These are phyloP conservation scores for Cynoglossus semilaevis DNA, from an alignment of 2,113 vertebrate species.

Conservation along the genomic window DNA sequence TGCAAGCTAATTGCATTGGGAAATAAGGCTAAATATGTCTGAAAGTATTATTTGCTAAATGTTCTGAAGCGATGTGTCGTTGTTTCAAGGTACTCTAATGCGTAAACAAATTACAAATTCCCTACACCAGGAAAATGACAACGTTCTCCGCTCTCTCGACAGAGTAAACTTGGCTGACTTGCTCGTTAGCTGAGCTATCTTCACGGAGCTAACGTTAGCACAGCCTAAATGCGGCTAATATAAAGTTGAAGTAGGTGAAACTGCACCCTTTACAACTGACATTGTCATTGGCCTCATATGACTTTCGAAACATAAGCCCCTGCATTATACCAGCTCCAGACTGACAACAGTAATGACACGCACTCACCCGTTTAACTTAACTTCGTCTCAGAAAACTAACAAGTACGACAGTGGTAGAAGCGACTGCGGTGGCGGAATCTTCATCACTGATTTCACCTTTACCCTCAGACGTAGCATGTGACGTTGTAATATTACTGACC, in stretches of 20 bases:
- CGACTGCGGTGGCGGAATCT: slow-evolving; percentile 55
- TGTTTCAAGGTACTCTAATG: too few relatives aligned
- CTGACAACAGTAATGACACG: slow-evolving; percentile 3
- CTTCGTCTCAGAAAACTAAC: slow-evolving; percentile 49
- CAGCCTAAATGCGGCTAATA: slow-evolving; percentile 40
- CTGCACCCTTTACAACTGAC: slow-evolving; percentile 23
- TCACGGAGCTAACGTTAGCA: slow-evolving; percentile 49
- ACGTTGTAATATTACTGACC: not conserved
- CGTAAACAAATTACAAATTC: not conserved
- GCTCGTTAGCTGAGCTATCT: slow-evolving; percentile 34
- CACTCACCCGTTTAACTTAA: slow-evolving; percentile 52
- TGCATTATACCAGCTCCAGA: not conserved
- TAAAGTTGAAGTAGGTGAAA: slow-evolving; percentile 46
- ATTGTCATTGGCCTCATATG: not conserved
- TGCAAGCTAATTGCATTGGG: slow-evolving; percentile 28
- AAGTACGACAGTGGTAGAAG: slow-evolving; percentile 55
- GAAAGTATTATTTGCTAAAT: not conserved
- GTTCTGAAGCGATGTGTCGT: not conserved
- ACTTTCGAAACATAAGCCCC: not conserved
- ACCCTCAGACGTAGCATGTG: slow-evolving; percentile 29
- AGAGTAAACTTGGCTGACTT: slow-evolving; percentile 36
- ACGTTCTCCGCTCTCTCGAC: not conserved
- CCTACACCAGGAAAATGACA: not conserved
- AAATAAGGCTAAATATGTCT: slow-evolving; percentile 1
- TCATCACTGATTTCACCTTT: slow-evolving; percentile 68